phyloP scores from a whole-genome alignment of 2,888 invertebrate genomes.

The Epinotia bilunana region DNA sequence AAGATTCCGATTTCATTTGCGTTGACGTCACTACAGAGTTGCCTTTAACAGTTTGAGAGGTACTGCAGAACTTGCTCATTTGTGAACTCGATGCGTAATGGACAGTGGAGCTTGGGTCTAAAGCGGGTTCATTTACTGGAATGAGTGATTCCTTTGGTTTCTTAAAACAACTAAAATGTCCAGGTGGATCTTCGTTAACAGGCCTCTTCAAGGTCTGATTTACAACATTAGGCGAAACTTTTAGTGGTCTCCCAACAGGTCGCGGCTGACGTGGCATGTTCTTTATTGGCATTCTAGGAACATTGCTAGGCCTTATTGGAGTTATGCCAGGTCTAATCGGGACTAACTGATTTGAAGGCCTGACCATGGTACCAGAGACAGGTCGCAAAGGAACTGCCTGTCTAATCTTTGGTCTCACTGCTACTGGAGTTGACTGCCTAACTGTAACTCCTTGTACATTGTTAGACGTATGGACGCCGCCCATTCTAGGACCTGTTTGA shows the following conservation, averaged over 20 bases:
- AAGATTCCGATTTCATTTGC: conserved; percentile 70
- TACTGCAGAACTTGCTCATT: conserved; percentile 63
- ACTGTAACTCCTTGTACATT: conserved; percentile 64
- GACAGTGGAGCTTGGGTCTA: conserved; percentile 54
- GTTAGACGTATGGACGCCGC: conserved; percentile 55
- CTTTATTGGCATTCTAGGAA: conserved; percentile 60
- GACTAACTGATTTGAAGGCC: conserved; percentile 53
- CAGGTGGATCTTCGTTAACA: conserved; percentile 57
- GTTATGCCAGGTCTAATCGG: conserved; percentile 58
- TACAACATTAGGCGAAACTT: conserved; percentile 66
- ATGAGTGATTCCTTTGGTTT: conserved; percentile 73
- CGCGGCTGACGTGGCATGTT: conserved; percentile 53
- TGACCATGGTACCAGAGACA: conserved; percentile 46
- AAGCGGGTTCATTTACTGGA: conserved; percentile 60
- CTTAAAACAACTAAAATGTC: conserved; percentile 75
- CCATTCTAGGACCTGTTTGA: conserved; percentile 57
- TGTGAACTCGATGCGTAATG: conserved; percentile 65
- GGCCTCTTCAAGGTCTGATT: conserved; percentile 60
- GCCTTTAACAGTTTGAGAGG: conserved; percentile 67
- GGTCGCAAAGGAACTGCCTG: conserved; percentile 55
- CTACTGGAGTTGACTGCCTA: conserved; percentile 59
- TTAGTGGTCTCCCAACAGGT: conserved; percentile 61
- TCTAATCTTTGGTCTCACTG: conserved; percentile 58
- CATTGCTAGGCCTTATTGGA: conserved; percentile 54
- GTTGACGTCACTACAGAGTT: conserved; percentile 65